phyloP scores from a whole-genome alignment of 2,888 invertebrate species.

The Drosophila peninsularis region DNA sequence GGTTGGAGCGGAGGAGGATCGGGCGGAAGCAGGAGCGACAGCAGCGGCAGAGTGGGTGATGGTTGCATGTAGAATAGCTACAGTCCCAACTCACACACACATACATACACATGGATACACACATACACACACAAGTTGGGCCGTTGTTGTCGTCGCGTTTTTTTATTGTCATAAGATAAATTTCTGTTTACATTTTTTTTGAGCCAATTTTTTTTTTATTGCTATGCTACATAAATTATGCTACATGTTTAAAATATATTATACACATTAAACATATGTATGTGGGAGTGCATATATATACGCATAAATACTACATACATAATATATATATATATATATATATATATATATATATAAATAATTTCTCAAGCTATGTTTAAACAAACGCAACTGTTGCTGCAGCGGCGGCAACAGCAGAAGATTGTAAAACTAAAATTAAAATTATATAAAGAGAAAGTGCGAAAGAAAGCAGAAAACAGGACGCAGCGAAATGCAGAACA shows the following conservation, averaged over 20 bases:
- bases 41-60: constrained; percentile 8
- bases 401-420: constrained; percentile 43
- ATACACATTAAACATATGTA: constrained; percentile 17
- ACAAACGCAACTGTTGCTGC: constrained; percentile 51
- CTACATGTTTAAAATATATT: constrained; percentile 67
- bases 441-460: not conserved
- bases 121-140: constrained; percentile 23
- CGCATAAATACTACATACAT: constrained; percentile 38
- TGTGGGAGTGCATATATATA: constrained; percentile 13
- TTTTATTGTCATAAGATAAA: constrained; percentile 50
- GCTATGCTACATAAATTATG: constrained; percentile 76
- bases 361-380: constrained; percentile 72
- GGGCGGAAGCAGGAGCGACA: constrained; percentile 12
- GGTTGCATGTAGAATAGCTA: constrained; percentile 17
- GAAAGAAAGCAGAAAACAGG: constrained; percentile 22
- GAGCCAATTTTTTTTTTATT: constrained; percentile 57
- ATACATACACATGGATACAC: constrained; percentile 9
- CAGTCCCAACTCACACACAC: constrained; percentile 4
- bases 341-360: constrained; percentile 51
- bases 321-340: constrained; percentile 45
- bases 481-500: constrained; percentile 43
- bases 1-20: constrained; percentile 25
- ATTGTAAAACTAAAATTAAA: constrained; percentile 38
- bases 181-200: constrained; percentile 69
- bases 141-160: constrained; percentile 47